phyloP scores from a whole-genome alignment of 1,140 invertebrate species.

The Drosophila kurseongensis region DNA sequence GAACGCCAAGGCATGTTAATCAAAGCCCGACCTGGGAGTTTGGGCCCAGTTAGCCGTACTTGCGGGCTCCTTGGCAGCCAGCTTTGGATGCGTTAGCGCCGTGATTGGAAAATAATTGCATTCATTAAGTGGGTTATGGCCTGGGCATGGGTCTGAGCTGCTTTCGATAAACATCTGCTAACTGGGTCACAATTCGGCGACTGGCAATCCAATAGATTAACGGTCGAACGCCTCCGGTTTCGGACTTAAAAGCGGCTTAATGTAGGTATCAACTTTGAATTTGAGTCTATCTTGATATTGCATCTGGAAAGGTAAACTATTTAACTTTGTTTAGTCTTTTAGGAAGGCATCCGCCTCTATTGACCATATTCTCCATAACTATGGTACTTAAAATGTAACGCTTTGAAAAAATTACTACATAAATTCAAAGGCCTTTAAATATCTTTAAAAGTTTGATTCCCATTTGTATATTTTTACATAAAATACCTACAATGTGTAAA shows the following conservation, averaged over 20 bases:
- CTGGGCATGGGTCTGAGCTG: conserved; percentile 1
- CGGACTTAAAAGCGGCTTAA: background rate
- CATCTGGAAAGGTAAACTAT: no score
- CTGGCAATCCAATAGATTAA: conserved; percentile 43
- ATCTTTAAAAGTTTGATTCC: no score
- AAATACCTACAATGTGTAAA: no score
- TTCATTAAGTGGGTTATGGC: conserved; percentile 51
- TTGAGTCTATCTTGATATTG: background rate
- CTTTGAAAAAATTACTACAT: no score
- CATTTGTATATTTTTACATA: no score
- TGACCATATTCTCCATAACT: no score
- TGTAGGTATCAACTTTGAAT: background rate
- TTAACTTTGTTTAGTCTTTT: no score
- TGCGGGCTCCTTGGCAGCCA: conserved; percentile 22
- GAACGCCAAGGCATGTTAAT: conserved; percentile 51
- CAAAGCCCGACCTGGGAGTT: conserved; percentile 30
- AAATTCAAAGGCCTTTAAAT: no score
- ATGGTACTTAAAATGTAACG: no score
- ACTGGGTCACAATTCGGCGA: conserved; percentile 44
- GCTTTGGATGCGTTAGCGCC: conserved; percentile 44
- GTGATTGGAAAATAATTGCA: conserved; percentile 76
- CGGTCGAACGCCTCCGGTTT: conserved; percentile 24
- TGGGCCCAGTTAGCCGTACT: conserved; percentile 11
- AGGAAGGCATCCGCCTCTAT: no score
- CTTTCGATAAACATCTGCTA: conserved; percentile 19